Conservation (phyloP, 2,113 vertebrate species). For the Nyctibius bracteatus region DNA sequence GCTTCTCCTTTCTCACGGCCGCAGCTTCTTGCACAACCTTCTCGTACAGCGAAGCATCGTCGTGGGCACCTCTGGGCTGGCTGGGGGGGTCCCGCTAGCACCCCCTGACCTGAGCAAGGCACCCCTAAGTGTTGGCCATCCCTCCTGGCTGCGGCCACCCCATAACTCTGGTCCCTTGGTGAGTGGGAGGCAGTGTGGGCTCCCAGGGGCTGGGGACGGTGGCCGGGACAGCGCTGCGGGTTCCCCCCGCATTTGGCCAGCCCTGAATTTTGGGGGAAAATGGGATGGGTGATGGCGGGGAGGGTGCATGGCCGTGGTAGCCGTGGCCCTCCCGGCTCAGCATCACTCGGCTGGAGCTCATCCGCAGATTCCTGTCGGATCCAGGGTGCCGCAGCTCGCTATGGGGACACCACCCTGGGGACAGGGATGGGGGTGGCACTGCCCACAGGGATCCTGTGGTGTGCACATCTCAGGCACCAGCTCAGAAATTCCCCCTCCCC, state of each 20-base stretch:
- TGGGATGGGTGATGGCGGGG: background rate
- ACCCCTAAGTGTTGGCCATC: background rate
- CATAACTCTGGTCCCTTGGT: background rate
- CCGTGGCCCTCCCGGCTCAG: background rate
- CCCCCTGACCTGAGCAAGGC: background rate
- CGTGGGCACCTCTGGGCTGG: background rate
- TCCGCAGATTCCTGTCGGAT: background rate
- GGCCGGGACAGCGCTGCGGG: background rate
- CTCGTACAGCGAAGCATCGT: background rate
- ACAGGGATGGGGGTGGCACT: background rate
- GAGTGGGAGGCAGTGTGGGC: background rate
- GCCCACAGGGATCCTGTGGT: background rate
- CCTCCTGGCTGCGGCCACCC: background rate
- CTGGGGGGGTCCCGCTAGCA: background rate
- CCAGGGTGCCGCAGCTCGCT: background rate
- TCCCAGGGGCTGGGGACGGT: background rate
- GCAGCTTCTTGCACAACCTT: slow-evolving; percentile 13
- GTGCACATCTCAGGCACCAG: background rate
- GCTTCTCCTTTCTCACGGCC: slow-evolving; percentile 54
- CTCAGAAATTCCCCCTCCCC: background rate
- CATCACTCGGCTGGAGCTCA: background rate
- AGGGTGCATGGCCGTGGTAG: background rate
- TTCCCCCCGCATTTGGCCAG: background rate
- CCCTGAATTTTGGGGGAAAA: background rate
- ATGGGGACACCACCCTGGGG: background rate